phyloP scores from a whole-genome alignment of 2,113 vertebrate genomes.

The Oreotrochilus melanogaster region DNA sequence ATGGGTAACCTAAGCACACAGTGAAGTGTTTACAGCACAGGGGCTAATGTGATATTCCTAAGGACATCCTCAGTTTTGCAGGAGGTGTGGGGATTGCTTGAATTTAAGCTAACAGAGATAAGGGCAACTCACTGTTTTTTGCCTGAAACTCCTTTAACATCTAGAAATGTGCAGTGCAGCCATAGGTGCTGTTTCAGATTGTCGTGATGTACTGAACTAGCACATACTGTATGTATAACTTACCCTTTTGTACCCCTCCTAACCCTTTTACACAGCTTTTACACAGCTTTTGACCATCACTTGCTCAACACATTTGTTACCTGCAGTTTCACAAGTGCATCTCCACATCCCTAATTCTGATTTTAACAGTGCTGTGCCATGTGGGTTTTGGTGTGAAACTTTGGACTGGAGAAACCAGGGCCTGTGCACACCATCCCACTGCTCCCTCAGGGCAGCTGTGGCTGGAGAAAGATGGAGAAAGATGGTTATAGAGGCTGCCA shows the following conservation, averaged over 20 bases:
- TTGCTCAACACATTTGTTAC: background rate
- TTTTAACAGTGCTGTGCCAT: rapidly evolving
- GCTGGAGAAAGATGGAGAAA: background rate
- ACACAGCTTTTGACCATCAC: rapidly evolving
- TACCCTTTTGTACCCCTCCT: background rate
- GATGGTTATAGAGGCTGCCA: rapidly evolving
- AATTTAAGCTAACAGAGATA: background rate
- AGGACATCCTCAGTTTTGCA: background rate
- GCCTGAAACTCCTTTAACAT: rapidly evolving
- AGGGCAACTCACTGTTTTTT: background rate
- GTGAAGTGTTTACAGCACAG: background rate
- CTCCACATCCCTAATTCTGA: rapidly evolving
- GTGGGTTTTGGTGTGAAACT: background rate
- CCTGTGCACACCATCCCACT: rapidly evolving
- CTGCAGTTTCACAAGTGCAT: rapidly evolving
- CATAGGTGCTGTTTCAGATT: background rate
- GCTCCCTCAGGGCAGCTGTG: background rate
- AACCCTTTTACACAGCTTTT: background rate
- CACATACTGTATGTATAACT: background rate
- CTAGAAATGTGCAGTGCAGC: background rate
- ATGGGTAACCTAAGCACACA: background rate
- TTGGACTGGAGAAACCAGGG: background rate
- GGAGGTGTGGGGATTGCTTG: too few relatives aligned
- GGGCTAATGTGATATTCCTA: background rate
- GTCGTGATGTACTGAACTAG: background rate